Percentiles rank a stretch among this genome's conserved stretches.
phyloP scores from a whole-genome alignment of 2,888 invertebrate genomes.

The Petrophora chlorosata region DNA sequence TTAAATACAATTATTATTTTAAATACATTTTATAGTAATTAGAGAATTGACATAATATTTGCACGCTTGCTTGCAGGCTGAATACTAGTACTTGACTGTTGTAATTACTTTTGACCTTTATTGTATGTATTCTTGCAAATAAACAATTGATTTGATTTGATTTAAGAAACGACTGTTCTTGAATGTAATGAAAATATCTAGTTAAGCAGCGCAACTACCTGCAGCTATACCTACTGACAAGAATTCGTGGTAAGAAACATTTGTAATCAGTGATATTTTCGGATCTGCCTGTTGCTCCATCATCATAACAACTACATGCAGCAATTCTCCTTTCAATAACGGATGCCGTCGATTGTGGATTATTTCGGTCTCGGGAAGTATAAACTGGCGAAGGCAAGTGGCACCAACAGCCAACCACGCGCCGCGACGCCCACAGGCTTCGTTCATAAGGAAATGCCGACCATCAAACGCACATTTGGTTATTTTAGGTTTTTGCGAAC shows the following conservation, averaged over 20 bases:
- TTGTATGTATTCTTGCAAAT: too few species aligned
- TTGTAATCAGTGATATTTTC: conserved; percentile 22
- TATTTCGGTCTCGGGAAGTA: conserved; percentile 79
- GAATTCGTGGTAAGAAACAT: not conserved
- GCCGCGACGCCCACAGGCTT: conserved; percentile 48
- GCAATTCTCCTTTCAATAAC: conserved; percentile 63
- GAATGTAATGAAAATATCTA: too few species aligned
- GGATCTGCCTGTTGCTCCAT: conserved; percentile 27
- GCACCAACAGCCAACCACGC: conserved; percentile 31
- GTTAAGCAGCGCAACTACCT: too few species aligned
- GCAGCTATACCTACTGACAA: too few species aligned
- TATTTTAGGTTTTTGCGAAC: conserved; percentile 21
- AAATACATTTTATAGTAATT: too few species aligned
- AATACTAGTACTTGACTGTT: too few species aligned
- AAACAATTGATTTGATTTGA: too few species aligned
- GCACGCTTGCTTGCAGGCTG: too few species aligned
- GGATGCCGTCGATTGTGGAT: conserved; percentile 74
- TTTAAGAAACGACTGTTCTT: too few species aligned
- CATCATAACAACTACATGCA: conserved; percentile 43
- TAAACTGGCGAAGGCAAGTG: conserved; percentile 59
- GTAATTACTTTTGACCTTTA: too few species aligned
- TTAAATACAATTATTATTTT: too few species aligned
- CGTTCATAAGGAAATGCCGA: conserved; percentile 65
- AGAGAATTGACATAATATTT: too few species aligned
- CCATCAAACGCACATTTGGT: conserved; percentile 39